Evolutionary conservation across 2,888 invertebrate genomes (phyloP).

Genomic region (Nebria brevicollis): DNA sequence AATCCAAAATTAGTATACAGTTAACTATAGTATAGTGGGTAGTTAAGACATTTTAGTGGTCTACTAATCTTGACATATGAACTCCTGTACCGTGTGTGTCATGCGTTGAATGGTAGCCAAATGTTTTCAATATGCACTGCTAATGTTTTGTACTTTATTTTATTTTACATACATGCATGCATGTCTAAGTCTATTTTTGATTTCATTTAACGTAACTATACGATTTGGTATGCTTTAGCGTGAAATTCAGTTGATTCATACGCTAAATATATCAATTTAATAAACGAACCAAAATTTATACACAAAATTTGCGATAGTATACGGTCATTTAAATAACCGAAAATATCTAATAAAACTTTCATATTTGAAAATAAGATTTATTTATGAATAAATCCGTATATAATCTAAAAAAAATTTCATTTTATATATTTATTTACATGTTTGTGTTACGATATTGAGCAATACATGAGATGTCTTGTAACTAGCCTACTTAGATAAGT

Average conservation of each 20-base stretch:
- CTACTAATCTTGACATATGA: conserved; percentile 21
- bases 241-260: background rate
- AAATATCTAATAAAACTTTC: too few relatives aligned
- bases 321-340: too few relatives aligned
- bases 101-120: conserved; percentile 5
- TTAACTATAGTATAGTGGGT: background rate
- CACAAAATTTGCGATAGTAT: too few relatives aligned
- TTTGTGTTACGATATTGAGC: background rate
- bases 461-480: background rate
- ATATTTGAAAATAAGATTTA: background rate
- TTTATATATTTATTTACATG: background rate
- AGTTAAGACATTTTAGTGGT: conserved; percentile 3
- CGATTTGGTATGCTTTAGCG: background rate
- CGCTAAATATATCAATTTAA: background rate
- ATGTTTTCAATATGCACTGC: background rate
- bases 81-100: conserved; percentile 5
- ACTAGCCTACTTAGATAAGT: conserved; percentile 15
- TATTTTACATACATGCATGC: background rate
- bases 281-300: too few relatives aligned
- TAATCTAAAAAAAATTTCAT: background rate
- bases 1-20: conserved; percentile 10
- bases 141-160: background rate
- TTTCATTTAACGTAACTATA: background rate
- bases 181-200: conserved; percentile 4
- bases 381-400: background rate